Base-by-base conservation (phyloP, 2,797 vertebrate genomes). In the Eptatretus atami region DNA sequence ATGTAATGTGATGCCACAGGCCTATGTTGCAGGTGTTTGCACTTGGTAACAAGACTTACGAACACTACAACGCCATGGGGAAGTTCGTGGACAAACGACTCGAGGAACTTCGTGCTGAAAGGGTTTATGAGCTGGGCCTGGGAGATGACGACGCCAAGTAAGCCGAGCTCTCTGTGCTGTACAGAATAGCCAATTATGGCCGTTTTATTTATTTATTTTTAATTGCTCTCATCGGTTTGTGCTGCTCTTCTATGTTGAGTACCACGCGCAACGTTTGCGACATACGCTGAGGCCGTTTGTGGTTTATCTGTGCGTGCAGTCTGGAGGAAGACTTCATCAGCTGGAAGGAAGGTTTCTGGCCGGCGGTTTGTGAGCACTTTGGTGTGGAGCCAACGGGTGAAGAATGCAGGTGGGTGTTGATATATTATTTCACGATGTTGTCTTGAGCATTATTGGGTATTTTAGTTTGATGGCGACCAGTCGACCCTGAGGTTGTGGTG, bases 261-360 rank as follows among this genome's bases (percentile, higher is more conserved):
- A n/a, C 15, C 9, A 60, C 10, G 15, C 55, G 5, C 15, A 6
- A 60, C 15, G 15, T 60, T 15, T 6, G 24, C 55, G 24, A 60
- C 55, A 60, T 60, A n/a, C 10, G 6, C 55, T 6, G 24, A 24
- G 24, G 15, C 15, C 3, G 54, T n/a, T 10, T 60, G 63, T 31
- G 9, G 52, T 13, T 55, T 25, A 52, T 64, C 10, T 12, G 6
- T 12, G 31, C 65, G 64, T 0, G 31, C 67, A 98, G 92, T 71
- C 70, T 98, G 69, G 92, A 98, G 67, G 92, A 96, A 68, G 92
- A 98, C 67, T 98, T 98, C 65, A 75, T 96, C 68, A 92, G 86
- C 0, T 98, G 92, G 92, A 79, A 84, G 52, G 92, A 98, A 73
- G 86, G 92, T 78, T 98, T 98, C 75, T 98, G 92, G 92, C 92